Evolutionary conservation across 2,888 invertebrate genomes (phyloP), one percentile per base, ranked within the genome.

Genomic region (Phorcus lineatus): DNA sequence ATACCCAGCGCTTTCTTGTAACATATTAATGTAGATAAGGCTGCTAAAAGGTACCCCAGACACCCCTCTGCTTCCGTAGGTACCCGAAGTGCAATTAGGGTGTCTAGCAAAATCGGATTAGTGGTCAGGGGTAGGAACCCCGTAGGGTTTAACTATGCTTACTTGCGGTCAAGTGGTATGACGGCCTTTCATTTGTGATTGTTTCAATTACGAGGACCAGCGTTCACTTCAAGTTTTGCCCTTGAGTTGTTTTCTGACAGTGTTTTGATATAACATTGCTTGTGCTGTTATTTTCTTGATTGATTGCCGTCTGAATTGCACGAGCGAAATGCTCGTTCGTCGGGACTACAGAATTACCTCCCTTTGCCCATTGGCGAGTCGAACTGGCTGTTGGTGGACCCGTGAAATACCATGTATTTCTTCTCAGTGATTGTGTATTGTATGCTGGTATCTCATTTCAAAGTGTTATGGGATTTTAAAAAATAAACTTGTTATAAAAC

Each of bases 51-150:
- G 31, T 24, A 31, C 76, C 54, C 24, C 52, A 22, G 19, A 31
- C 54, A n/a, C 55, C 55, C 76, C 76, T 31, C 4, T 55, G 54
- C n/a, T 24, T 16, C 53, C 22, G 19, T 24, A 28, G 6, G 19
- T n/a, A 54, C 16, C 76, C 19, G 55, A 74, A 79, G 79, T 79
- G 79, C 79, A 79, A 79, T 79, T 79, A 79, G 74, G 19, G 54
- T 24, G 79, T 53, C 79, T 67, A n/a, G 77, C 17, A 52, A 62
- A 78, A 66, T 66, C 66, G 28, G 66, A 66, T 78, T 66, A 62
- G 40, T 47, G 36, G 53, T 47, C 22, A 55, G 19, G 13, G 70
- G 70, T 70, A 70, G 70, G 36, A 19, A 16, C 17, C 70, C 70
- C 70, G 70, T 36, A 36, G 70, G 70, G n/a, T 31, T 36, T 31